Conservation (phyloP, 2,113 vertebrate genomes). For the Cyphomyrus plagiostoma region DNA sequence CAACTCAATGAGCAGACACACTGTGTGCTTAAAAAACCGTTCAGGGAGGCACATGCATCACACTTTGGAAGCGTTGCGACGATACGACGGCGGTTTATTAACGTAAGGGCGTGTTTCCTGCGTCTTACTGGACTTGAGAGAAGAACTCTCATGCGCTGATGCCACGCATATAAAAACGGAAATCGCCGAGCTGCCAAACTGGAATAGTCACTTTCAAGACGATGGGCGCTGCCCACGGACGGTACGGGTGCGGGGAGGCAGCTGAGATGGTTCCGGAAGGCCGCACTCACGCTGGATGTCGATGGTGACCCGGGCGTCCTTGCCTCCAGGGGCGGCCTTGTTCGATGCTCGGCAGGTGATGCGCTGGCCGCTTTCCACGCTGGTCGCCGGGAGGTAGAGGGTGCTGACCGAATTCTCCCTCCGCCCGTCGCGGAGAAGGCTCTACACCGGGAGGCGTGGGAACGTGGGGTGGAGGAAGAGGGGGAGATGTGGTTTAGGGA, state of each 20-base stretch:
- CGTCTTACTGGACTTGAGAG: not conserved
- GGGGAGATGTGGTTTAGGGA: not conserved
- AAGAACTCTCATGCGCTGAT: not conserved
- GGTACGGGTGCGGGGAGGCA: not conserved
- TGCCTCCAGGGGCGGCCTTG: constrained; percentile 77
- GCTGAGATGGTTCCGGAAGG: not conserved
- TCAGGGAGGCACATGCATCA: not conserved
- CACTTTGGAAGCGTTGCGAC: not conserved
- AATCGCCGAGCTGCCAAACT: not conserved
- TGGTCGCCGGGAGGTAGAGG: constrained; percentile 69
- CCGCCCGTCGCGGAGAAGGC: constrained; percentile 70
- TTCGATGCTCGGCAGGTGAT: constrained; percentile 79
- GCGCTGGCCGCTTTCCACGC: constrained; percentile 75
- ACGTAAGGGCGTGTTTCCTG: not conserved
- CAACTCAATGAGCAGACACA: not conserved
- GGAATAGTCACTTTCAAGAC: not conserved
- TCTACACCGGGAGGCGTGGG: constrained; percentile 47
- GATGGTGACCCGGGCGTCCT: constrained; percentile 77
- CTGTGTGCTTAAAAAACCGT: not conserved
- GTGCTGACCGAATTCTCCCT: constrained; percentile 81
- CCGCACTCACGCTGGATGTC: constrained; percentile 81
- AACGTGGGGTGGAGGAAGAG: not conserved
- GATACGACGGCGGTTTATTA: not conserved
- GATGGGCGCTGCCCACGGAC: not conserved
- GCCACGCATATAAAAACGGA: not conserved